Percentiles rank a stretch among this genome's conserved stretches.
Conservation (phyloP, 2,888 invertebrate species). For the Boloria selene region DNA sequence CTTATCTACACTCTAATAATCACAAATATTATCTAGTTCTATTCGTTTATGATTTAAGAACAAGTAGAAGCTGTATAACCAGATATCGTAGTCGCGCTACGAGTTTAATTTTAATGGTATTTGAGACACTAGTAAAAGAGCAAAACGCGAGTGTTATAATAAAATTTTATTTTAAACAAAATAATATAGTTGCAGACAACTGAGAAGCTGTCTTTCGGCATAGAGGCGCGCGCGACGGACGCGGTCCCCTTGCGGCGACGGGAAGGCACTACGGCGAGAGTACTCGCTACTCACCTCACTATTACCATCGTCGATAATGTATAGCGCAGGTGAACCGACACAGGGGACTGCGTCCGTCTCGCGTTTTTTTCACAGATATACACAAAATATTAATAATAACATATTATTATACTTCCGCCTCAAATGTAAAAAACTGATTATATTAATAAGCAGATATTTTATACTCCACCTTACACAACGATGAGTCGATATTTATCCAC, state of each 20-base stretch:
- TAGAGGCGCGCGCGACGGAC: conserved; percentile 52
- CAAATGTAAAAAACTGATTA: conserved; percentile 61
- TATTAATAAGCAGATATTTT: conserved; percentile 65
- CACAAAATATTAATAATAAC: conserved; percentile 68
- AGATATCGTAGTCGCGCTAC: neutral
- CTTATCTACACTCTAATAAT: conserved; percentile 19
- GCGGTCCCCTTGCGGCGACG: conserved; percentile 47
- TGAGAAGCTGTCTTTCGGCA: conserved; percentile 48
- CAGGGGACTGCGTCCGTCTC: conserved; percentile 58
- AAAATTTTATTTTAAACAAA: conserved; percentile 79
- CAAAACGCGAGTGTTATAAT: conserved; percentile 52
- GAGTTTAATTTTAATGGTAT: conserved; percentile 11
- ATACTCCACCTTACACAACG: conserved; percentile 31
- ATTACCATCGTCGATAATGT: conserved; percentile 49
- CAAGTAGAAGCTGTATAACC: conserved; percentile 1
- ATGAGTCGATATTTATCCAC: conserved; percentile 48
- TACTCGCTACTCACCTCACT: conserved; percentile 42
- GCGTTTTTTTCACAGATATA: conserved; percentile 64
- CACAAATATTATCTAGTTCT: conserved; percentile 15
- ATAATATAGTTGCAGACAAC: conserved; percentile 71
- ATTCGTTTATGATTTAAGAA: conserved; percentile 9
- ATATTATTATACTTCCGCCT: conserved; percentile 35
- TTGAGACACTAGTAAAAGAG: conserved; percentile 18
- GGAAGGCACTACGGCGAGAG: conserved; percentile 50
- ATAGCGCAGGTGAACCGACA: conserved; percentile 47